Conservation (phyloP, 64 coral and sea anemone species). For the Actinia equina region DNA sequence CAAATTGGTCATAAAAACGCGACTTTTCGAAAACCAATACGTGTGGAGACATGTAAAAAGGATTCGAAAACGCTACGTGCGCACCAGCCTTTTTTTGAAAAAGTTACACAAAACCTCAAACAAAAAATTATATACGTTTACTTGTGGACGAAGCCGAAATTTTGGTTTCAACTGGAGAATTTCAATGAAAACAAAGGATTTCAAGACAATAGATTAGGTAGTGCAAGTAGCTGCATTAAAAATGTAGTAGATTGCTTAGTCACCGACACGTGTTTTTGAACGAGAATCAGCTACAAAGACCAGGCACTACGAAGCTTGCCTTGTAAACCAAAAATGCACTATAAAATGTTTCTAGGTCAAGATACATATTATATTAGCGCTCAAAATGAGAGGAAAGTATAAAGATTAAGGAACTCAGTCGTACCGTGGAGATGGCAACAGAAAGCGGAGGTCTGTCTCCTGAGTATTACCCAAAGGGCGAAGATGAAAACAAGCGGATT, state of each 20-base stretch:
- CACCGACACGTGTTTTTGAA: slow-evolving; percentile 59
- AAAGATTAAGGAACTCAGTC: not conserved
- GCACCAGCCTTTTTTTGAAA: too few relatives aligned
- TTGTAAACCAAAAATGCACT: not conserved
- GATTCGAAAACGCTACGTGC: too few relatives aligned
- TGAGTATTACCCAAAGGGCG: slow-evolving; percentile 25
- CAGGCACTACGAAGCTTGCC: not conserved
- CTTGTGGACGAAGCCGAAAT: not conserved
- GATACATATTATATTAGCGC: not conserved
- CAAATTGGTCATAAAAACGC: too few relatives aligned
- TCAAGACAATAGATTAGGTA: not conserved
- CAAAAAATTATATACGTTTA: too few relatives aligned
- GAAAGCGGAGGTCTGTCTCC: slow-evolving; percentile 17
- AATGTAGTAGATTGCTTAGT: slow-evolving; percentile 24
- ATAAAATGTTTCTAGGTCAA: not conserved
- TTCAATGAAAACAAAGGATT: not conserved
- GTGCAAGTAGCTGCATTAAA: slow-evolving; percentile 36
- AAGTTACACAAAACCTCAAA: too few relatives aligned
- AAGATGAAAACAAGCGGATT: not conserved
- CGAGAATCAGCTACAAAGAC: slow-evolving; percentile 17
- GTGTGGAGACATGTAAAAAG: too few relatives aligned
- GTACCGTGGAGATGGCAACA: not conserved
- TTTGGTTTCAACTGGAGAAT: not conserved
- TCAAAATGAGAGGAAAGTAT: not conserved
- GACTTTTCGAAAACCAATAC: too few relatives aligned